Conservation (phyloP, 2,113 vertebrate species). For the Maccullochella peelii region DNA sequence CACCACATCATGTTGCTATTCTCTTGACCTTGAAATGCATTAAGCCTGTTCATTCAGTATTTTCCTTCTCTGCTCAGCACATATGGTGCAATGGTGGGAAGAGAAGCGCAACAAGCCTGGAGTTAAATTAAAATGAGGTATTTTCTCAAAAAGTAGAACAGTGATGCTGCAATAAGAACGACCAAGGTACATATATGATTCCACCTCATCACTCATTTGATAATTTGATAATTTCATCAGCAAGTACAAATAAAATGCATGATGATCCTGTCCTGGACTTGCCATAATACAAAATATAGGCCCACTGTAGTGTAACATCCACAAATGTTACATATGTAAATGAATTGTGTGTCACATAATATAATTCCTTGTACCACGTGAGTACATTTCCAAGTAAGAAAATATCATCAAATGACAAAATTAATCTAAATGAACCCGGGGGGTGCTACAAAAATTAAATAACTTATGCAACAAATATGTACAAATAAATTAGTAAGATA, state of each 20-base stretch:
- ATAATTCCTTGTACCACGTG: too few species aligned
- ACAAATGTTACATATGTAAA: too few species aligned
- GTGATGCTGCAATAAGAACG: conserved; percentile 2
- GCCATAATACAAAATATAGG: not conserved
- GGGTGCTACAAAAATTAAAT: too few species aligned
- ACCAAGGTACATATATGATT: not conserved
- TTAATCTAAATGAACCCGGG: not conserved
- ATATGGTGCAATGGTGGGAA: conserved; percentile 8
- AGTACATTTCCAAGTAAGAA: not conserved
- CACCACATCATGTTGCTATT: not conserved
- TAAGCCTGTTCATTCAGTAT: conserved; percentile 15
- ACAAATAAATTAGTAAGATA: not conserved
- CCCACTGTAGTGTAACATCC: too few species aligned
- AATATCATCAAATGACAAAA: not conserved
- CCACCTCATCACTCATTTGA: not conserved
- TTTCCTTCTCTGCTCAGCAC: conserved; percentile 15
- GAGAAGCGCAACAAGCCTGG: not conserved
- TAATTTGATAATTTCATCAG: not conserved
- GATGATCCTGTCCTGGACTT: not conserved
- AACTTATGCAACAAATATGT: too few species aligned
- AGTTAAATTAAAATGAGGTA: conserved; percentile 21
- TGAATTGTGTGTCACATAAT: too few species aligned
- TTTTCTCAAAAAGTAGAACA: not conserved
- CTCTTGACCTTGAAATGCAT: conserved; percentile 42
- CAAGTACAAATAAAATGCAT: conserved; percentile 8